Base-by-base conservation (phyloP, 2,888 invertebrate genomes). In the Asteroscopus sphinx region DNA sequence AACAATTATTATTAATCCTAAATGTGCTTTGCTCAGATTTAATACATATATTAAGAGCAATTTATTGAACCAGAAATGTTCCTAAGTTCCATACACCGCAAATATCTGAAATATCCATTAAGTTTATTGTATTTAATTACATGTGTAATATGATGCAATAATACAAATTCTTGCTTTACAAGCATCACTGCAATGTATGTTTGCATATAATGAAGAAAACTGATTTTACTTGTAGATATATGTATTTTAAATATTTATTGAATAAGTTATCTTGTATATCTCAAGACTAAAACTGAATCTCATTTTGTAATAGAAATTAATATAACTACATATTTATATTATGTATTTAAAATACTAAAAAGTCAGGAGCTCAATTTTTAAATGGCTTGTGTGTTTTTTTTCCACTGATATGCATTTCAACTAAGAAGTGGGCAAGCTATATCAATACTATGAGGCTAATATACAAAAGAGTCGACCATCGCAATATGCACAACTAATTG, bases 201-300 rank as follows among this genome's bases (percentile, higher is more conserved):
- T 16, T 15, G 26, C 12, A 16, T 33, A 33, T 17, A 28, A 17
- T 42, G 21, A 11, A 47, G 32, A 9, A 39, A 32, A 32, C 3
- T 32, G 33, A 45, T 37, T 32, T 56, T 57, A 54, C 51, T 37
- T 69, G 33, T 68, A 52, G 7, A 49, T 54, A 44, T 6, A 40
- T 35, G 11, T 39, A 45, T 53, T 37, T 44, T 32, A 56, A 1
- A 41, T 46, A 49, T 56, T 46, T 58, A 64, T 46, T 39, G 26
- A 28, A 16, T 48, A 42, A 11, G 54, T 69, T 71, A 68, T 65
- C 73, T 73, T 66, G 53, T 70, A 63, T 13, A 51, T 53, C 56
- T 57, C 60, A 75, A 76, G 76, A 68, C 69, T 76, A 63, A 69
- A 58, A 63, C 53, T 9, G 80, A 81, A 81, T 81, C 80, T 80